These are phyloP conservation scores for Tuberolachnus salignus DNA, from an alignment of 2,888 invertebrate species.

Conservation along the genomic window DNA sequence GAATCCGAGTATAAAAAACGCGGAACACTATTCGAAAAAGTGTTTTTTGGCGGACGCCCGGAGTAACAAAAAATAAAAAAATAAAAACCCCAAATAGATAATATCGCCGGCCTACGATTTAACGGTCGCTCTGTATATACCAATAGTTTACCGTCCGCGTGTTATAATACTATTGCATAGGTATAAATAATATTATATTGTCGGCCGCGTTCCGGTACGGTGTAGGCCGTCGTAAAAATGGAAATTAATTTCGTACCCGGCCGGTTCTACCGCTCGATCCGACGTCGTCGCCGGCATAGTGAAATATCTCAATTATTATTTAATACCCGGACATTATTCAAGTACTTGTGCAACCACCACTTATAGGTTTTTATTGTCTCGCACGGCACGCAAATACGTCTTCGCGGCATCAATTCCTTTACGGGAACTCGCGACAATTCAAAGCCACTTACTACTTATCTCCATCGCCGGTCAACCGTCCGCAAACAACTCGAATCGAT, in stretches of 20 bases:
- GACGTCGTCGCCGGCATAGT: not conserved
- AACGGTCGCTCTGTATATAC: too few species aligned
- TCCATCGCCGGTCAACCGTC: constrained; percentile 1
- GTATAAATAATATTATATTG: not conserved
- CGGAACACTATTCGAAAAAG: too few species aligned
- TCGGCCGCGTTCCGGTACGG: not conserved
- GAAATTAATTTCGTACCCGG: constrained; percentile 27
- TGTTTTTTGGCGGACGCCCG: too few species aligned
- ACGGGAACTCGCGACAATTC: constrained; percentile 19
- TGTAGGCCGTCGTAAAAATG: constrained; percentile 4
- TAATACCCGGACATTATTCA: constrained; percentile 2
- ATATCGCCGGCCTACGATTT: too few species aligned
- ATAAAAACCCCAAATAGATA: too few species aligned
- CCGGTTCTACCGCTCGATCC: not conserved
- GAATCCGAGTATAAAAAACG: too few species aligned
- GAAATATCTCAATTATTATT: constrained; percentile 34
- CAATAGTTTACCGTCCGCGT: not conserved
- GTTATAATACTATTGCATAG: not conserved
- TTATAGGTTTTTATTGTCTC: constrained; percentile 8
- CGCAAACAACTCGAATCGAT: constrained; percentile 36
- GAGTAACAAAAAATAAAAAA: too few species aligned
- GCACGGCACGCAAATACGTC: not conserved
- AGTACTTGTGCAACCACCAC: not conserved
- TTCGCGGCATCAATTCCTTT: constrained; percentile 14
- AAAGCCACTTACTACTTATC: constrained; percentile 24